A percentile compares a stretch with the other conserved stretches of the same genome.
Evolutionary conservation across 1,140 invertebrate species (phyloP).

Genomic region (Brachionus plicatilis): DNA sequence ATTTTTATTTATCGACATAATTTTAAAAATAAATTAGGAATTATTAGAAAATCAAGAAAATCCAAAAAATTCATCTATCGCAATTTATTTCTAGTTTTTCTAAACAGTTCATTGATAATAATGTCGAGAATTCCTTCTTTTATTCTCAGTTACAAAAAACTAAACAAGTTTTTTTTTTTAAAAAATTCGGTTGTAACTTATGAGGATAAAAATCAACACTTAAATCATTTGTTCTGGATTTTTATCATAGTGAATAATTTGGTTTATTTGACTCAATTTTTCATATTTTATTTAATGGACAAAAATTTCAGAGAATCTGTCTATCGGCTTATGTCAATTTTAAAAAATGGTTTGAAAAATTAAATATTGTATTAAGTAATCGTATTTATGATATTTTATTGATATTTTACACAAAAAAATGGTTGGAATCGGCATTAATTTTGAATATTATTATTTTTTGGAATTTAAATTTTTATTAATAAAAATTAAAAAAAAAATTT

Average conservation of each 20-base stretch:
- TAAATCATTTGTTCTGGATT: neutral
- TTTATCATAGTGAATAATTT: neutral
- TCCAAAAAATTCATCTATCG: neutral
- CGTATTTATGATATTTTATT: too few relatives aligned
- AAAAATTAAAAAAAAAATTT: too few relatives aligned
- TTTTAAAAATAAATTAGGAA: neutral
- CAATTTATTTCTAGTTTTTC: neutral
- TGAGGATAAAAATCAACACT: neutral
- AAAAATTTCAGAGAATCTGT: neutral
- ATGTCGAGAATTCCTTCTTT: neutral
- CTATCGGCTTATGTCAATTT: neutral
- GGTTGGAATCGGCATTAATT: too few relatives aligned
- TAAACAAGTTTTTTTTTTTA: neutral
- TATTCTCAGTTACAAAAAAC: neutral
- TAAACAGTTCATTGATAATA: neutral
- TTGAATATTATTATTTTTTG: too few relatives aligned
- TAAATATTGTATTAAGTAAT: too few relatives aligned
- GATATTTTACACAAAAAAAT: too few relatives aligned
- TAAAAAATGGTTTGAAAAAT: too few relatives aligned
- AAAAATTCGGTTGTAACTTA: neutral
- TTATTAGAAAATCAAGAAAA: neutral
- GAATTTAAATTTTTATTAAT: too few relatives aligned
- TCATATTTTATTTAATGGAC: neutral
- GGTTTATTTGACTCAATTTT: neutral
- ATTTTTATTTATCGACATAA: neutral